Base-by-base conservation (phyloP, 2,113 vertebrate genomes). In the Trichomycterus rosablanca region DNA sequence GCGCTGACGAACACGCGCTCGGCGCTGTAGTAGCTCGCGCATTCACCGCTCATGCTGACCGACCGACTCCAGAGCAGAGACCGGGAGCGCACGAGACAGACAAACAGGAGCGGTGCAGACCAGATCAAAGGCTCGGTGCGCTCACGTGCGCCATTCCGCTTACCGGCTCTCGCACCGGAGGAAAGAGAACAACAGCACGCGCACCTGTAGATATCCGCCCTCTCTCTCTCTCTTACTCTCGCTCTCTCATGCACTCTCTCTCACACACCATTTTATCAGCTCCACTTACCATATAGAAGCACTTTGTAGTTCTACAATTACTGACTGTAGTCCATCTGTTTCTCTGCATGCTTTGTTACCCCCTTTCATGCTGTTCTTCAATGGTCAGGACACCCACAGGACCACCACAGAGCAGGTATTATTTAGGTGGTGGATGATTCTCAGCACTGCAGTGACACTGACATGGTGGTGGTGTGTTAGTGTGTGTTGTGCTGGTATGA, bases 11-110 rank as follows among this genome's bases (percentile, higher is more conserved):
- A 68, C 79, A 88, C 82, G 71, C 80, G 86, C 40, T 87, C 88
- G 1, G 84, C 73, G 67, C 77, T 89, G 78, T 89, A 85, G 81
- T 93, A 94, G 73, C 86, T 85, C 58, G 77, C 83, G 72, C 93
- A 93, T 64, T 85, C 80, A 12, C 88, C 76, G 71, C 87, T 91
- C 92, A 93, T 93, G 34, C 72, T 77, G 78, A 10, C 18, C 23
- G 6, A 14, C 3, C 2, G 4, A 40, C 11, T n/a, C 37, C 12
- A n/a, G n/a, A 12, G 11, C 10, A 1, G 2, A 10, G n/a, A n/a
- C n/a, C 19, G n/a, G 5, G 16, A 19, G 34, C n/a, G 52, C 19
- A 7, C 12, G 2, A 22, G 23, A 49, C 7, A 23, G 10, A 12
- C 1, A 46, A 22, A 8, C 2, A 11, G 6, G 16, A n/a, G 15